Conservation (phyloP, 2,113 vertebrate species). For the Eudyptes chrysolophus region DNA sequence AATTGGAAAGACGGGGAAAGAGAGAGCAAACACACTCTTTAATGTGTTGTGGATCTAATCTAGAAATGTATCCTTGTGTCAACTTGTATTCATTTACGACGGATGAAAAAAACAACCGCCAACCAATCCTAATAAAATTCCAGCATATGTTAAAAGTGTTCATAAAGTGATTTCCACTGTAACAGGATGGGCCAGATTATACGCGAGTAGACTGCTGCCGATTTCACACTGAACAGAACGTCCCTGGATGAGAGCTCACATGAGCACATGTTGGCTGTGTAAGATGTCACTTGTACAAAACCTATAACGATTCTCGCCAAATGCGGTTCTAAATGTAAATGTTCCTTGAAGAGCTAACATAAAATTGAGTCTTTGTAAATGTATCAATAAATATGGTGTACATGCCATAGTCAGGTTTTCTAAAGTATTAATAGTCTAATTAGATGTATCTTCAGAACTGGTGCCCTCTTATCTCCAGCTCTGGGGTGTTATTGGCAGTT, state of each 20-base stretch:
- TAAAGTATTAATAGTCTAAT: conserved; percentile 47
- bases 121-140: conserved; percentile 56
- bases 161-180: conserved; percentile 53
- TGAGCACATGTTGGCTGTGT: conserved; percentile 7
- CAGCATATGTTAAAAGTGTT: conserved; percentile 39
- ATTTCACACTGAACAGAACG: background rate
- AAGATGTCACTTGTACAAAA: conserved; percentile 35
- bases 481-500: background rate
- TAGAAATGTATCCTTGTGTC: conserved; percentile 63
- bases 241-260: background rate
- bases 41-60: conserved; percentile 66
- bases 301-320: background rate
- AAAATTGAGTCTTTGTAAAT: conserved; percentile 53
- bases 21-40: conserved; percentile 63
- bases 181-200: conserved; percentile 39
- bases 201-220: background rate
- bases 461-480: background rate
- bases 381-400: conserved; percentile 64
- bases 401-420: conserved; percentile 55
- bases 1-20: conserved; percentile 72
- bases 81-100: conserved; percentile 46
- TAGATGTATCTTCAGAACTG: background rate
- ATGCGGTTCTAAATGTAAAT: conserved; percentile 44
- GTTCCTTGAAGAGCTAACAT: conserved; percentile 38
- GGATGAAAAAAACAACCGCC: conserved; percentile 51